These are phyloP conservation scores for Tenthredo scrophulariae DNA, from an alignment of 2,888 invertebrate species.

Conservation along the genomic window DNA sequence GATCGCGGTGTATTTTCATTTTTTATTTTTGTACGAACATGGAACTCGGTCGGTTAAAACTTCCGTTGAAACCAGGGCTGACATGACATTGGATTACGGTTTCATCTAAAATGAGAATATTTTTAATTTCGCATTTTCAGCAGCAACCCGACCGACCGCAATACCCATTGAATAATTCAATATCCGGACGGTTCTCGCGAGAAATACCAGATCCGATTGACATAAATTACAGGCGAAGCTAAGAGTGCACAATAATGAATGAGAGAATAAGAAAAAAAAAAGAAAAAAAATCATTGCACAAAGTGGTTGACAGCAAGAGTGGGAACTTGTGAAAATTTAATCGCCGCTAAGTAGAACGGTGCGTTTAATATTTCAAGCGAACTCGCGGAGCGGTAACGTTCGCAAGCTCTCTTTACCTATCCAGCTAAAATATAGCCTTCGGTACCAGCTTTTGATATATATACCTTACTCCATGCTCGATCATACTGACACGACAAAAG, in stretches of 20 bases:
- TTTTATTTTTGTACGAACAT: background rate
- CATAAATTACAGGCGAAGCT: conserved; percentile 33
- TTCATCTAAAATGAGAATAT: conserved; percentile 5
- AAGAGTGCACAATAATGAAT: conserved; percentile 20
- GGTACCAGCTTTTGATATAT: background rate
- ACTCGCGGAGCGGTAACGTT: background rate
- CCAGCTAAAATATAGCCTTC: background rate
- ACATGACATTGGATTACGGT: conserved; percentile 5
- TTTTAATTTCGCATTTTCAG: conserved; percentile 34
- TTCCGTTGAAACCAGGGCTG: background rate
- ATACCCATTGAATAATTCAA: conserved; percentile 45
- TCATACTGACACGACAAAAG: conserved; percentile 24
- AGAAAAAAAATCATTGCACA: conserved; percentile 5
- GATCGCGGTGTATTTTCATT: background rate
- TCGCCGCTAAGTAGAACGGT: conserved; percentile 27
- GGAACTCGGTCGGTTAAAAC: background rate
- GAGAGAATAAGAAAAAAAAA: background rate
- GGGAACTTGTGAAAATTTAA: conserved; percentile 14
- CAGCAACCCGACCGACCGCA: background rate
- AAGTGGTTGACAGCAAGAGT: conserved; percentile 26
- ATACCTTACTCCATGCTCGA: conserved; percentile 4
- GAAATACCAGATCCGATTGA: conserved; percentile 44
- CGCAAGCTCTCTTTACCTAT: conserved; percentile 23
- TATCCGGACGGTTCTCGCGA: conserved; percentile 33
- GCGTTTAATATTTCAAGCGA: conserved; percentile 25